phyloP scores from a whole-genome alignment of 2,797 vertebrate genomes.

The Lepilemur septentrionalis region DNA sequence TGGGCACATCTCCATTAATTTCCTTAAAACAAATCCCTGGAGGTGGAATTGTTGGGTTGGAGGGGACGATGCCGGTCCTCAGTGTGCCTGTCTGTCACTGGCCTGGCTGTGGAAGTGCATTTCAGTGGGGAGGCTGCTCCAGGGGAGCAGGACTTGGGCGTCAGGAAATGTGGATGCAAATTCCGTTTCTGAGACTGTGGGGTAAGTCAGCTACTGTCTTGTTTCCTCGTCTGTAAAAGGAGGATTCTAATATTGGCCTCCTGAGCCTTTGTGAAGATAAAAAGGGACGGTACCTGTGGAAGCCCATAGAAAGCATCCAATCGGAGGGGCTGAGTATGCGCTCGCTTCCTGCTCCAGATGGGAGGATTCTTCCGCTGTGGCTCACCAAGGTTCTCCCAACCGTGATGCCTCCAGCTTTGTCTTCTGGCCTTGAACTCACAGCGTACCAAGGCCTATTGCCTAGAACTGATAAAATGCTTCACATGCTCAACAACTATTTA shows the following conservation, averaged over 20 bases:
- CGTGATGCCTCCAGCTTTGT: not conserved
- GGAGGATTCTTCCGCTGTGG: not conserved
- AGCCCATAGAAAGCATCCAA: rapidly evolving
- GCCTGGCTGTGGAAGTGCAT: not conserved
- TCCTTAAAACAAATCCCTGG: not conserved
- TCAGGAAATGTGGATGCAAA: not conserved
- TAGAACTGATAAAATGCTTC: not conserved
- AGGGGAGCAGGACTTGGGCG: not conserved
- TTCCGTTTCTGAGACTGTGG: not conserved
- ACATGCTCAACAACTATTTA: not conserved
- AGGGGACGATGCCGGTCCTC: rapidly evolving
- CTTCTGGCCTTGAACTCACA: not conserved
- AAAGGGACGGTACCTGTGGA: rapidly evolving
- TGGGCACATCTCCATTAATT: not conserved
- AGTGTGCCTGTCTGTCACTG: not conserved
- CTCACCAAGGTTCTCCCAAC: not conserved
- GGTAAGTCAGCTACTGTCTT: not conserved
- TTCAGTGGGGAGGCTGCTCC: not conserved
- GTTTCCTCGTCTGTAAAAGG: not conserved
- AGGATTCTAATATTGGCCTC: not conserved
- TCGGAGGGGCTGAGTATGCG: not conserved
- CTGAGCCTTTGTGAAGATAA: not conserved
- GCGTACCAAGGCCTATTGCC: not conserved
- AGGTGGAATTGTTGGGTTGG: not conserved
- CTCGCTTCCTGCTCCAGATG: rapidly evolving